phyloP scores from a whole-genome alignment of 2,113 vertebrate genomes.

The Mesocricetus auratus region DNA sequence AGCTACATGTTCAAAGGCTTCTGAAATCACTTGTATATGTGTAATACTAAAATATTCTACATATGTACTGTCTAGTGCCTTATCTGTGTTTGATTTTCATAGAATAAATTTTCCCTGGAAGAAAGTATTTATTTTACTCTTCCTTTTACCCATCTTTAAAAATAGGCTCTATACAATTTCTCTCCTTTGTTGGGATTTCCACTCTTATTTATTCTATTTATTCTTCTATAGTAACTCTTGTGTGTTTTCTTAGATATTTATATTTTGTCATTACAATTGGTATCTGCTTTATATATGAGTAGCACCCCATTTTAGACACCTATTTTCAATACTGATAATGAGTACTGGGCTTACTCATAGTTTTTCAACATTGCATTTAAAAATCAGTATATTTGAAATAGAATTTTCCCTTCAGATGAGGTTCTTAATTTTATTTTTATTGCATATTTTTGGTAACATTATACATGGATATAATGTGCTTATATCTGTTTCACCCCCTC shows the following conservation, averaged over 20 bases:
- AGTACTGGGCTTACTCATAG: neutral
- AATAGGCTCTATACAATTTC: neutral
- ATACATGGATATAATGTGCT: neutral
- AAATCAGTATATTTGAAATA: neutral
- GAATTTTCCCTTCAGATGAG: neutral
- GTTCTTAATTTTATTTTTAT: neutral
- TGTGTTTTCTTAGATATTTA: neutral
- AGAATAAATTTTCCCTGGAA: neutral
- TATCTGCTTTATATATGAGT: neutral
- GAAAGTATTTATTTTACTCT: neutral
- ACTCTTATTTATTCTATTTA: neutral
- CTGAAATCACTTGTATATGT: neutral
- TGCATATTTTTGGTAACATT: neutral
- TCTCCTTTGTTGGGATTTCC: neutral
- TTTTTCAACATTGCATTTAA: neutral
- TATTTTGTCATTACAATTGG: neutral
- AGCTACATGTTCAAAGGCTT: neutral
- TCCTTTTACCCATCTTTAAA: neutral
- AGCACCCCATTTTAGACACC: neutral
- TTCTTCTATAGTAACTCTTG: neutral
- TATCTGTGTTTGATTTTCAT: neutral
- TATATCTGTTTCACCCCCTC: neutral
- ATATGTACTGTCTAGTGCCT: neutral
- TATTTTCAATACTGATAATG: neutral
- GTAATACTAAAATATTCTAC: neutral